Conservation (phyloP, 2,797 vertebrate species). For the Sphaeramia orbicularis region DNA sequence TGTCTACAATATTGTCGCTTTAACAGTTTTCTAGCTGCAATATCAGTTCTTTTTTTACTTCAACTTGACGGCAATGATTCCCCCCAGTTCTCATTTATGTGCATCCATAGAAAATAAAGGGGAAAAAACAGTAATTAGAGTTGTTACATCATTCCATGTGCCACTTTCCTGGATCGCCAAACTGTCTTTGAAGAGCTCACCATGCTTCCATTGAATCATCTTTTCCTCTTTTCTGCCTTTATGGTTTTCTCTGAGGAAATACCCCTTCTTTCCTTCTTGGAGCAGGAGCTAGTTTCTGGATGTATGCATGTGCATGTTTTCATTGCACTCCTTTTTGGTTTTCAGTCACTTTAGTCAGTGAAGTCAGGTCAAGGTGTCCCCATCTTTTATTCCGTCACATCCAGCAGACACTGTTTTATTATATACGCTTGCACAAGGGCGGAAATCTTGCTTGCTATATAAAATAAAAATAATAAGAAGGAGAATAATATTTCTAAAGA, state of each 20-base stretch:
- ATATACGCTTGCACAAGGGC: conserved; percentile 3
- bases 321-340: not conserved
- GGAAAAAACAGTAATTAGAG: conserved; percentile 29
- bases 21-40: not conserved
- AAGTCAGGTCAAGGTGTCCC: conserved; percentile 14
- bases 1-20: not conserved
- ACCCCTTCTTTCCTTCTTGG: conserved; percentile 4
- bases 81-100: not conserved
- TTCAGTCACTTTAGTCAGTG: not conserved
- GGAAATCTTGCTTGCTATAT: no score
- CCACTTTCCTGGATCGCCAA: conserved; percentile 28
- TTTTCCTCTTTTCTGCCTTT: conserved; percentile 14
- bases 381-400: not conserved
- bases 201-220: conserved; percentile 43
- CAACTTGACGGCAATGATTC: not conserved
- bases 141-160: conserved; percentile 22
- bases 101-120: conserved; percentile 20
- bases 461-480: no score
- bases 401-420: not conserved
- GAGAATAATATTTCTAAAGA: not conserved
- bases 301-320: conserved; percentile 16
- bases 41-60: not conserved
- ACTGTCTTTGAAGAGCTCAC: conserved; percentile 27
- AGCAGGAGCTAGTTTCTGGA: conserved; percentile 2
- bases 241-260: conserved; percentile 14